These are phyloP conservation scores for Aphelinus certus DNA, from an alignment of 1,140 invertebrate species.

Conservation along the genomic window DNA sequence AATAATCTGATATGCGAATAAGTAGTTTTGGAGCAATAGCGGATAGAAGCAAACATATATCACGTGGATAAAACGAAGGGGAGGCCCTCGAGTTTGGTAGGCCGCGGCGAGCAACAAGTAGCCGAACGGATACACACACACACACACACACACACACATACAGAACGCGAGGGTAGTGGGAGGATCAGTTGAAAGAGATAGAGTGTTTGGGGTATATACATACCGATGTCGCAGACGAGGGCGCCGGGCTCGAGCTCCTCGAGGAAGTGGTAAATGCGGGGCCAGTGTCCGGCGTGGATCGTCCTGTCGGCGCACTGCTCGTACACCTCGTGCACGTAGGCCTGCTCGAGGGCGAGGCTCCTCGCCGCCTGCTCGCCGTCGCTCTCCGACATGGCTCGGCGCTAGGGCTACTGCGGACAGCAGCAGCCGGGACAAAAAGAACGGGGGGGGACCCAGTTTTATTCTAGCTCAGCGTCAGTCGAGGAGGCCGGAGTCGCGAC, in stretches of 20 bases:
- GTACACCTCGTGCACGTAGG: conserved; percentile 95
- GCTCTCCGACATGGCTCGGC: conserved; percentile 61
- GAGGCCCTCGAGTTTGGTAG: no score
- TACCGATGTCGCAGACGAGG: conserved; percentile 92
- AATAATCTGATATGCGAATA: no score
- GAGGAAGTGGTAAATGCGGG: conserved; percentile 87
- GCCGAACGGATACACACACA: no score
- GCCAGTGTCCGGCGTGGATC: conserved; percentile 78
- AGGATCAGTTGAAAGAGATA: not conserved
- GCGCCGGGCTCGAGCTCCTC: conserved; percentile 88
- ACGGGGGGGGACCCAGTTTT: conserved; percentile 1
- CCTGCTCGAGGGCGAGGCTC: conserved; percentile 88
- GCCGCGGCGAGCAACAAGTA: no score
- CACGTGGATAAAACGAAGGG: no score
- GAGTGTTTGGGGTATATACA: conserved; percentile 56
- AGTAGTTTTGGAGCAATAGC: no score
- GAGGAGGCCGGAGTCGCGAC: conserved; percentile 47
- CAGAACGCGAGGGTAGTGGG: no score
- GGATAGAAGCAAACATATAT: no score
- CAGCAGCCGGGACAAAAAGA: not conserved
- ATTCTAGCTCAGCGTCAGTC: not conserved
- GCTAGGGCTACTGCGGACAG: conserved; percentile 51
- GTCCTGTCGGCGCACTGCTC: conserved; percentile 81
- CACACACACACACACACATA: no score
- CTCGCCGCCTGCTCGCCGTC: conserved; percentile 74